Conservation (phyloP, 2,797 vertebrate species). For the Mus minutoides region DNA sequence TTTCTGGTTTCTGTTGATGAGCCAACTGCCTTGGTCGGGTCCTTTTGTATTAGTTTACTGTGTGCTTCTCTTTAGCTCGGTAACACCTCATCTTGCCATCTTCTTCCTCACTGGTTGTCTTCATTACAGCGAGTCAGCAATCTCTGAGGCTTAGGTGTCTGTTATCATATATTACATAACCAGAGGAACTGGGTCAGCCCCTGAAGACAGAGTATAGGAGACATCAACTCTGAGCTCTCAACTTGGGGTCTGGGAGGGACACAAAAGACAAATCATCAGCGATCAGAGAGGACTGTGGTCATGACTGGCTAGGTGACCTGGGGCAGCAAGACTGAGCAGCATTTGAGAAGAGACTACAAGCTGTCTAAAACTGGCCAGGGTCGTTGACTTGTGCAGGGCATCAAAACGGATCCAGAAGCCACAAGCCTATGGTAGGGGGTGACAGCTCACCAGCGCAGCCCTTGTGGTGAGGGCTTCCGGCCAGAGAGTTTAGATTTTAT, state of each 20-base stretch:
- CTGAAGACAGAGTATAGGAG: not conserved
- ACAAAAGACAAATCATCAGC: not conserved
- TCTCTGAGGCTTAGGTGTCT: not conserved
- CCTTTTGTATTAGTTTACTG: not conserved
- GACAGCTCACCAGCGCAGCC: not conserved
- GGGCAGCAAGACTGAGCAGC: not conserved
- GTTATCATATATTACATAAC: too few relatives aligned
- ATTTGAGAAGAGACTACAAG: not conserved
- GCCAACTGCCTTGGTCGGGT: not conserved
- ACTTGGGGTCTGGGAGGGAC: not conserved
- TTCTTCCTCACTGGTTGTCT: not conserved
- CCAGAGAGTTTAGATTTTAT: too few relatives aligned
- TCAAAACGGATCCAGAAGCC: not conserved
- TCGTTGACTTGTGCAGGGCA: accelerated
- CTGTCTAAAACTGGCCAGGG: not conserved
- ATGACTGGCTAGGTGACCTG: accelerated
- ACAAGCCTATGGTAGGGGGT: accelerated
- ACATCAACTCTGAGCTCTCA: not conserved
- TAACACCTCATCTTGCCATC: not conserved
- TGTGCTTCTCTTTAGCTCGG: not conserved
- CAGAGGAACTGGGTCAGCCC: too few relatives aligned
- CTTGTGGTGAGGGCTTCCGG: accelerated
- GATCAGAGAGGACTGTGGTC: not conserved
- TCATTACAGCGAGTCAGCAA: not conserved
- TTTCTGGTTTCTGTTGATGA: not conserved